Conservation (phyloP, 2,888 invertebrate genomes). For the Subacronicta megacephala region DNA sequence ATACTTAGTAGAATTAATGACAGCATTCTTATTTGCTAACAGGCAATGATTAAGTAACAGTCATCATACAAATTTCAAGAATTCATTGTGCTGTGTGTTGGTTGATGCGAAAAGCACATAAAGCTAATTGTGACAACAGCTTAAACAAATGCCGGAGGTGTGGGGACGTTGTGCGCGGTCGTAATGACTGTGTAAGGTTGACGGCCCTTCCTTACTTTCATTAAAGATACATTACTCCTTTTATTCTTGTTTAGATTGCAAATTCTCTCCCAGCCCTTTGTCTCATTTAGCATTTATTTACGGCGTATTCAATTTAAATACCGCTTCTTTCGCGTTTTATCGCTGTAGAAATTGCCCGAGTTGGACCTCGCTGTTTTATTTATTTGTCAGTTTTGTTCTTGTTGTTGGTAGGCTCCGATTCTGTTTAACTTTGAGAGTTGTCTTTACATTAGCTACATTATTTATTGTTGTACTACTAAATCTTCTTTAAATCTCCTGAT, state of each 20-base stretch:
- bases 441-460: constrained; percentile 51
- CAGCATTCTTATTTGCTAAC: constrained; percentile 1
- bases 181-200: constrained; percentile 51
- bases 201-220: constrained; percentile 73
- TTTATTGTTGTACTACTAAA: constrained; percentile 52
- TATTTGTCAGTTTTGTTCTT: constrained; percentile 80
- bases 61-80: constrained; percentile 10
- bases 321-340: constrained; percentile 84
- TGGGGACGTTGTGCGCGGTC: constrained; percentile 50
- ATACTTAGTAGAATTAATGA: not conserved
- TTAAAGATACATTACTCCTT: constrained; percentile 85
- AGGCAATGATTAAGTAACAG: constrained; percentile 9
- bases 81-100: constrained; percentile 13
- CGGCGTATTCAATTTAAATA: constrained; percentile 87
- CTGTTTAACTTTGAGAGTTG: constrained; percentile 50
- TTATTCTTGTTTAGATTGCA: constrained; percentile 84
- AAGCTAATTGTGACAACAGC: constrained; percentile 47
- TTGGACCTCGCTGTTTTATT: constrained; percentile 80
- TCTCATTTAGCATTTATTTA: constrained; percentile 88
- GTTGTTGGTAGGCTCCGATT: constrained; percentile 69
- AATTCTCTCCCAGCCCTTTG: constrained; percentile 84
- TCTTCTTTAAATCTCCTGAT: constrained; percentile 46
- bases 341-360: constrained; percentile 78
- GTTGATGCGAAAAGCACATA: constrained; percentile 25
- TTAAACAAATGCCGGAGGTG: constrained; percentile 37